phyloP scores from a whole-genome alignment of 2,888 invertebrate species.

The Eugnorisma glareosa region DNA sequence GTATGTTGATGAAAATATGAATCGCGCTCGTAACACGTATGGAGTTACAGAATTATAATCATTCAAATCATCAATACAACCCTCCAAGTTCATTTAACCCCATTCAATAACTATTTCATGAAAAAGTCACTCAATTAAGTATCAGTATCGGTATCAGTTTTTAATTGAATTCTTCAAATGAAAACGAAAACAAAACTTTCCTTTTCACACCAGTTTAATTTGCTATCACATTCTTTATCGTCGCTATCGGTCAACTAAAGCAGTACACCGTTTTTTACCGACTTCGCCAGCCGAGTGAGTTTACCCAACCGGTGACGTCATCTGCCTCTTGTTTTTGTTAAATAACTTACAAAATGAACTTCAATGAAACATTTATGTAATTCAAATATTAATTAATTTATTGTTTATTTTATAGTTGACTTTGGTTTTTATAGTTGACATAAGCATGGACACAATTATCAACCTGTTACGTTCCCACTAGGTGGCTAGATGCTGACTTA shows the following conservation, averaged over 20 bases:
- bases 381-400: constrained; percentile 30
- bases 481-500: no score
- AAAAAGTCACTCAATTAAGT: no score
- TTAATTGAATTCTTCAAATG: neutral
- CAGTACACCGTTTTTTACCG: constrained; percentile 44
- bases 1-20: no score
- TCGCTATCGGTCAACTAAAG: constrained; percentile 50
- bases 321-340: constrained; percentile 47
- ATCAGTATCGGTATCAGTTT: no score
- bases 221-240: constrained; percentile 40
- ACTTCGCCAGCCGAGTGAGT: constrained; percentile 23
- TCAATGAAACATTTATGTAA: constrained; percentile 48
- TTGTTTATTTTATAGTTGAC: neutral
- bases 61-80: no score
- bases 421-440: no score
- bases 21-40: no score
- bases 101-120: no score
- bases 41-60: no score
- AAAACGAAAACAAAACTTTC: constrained; percentile 23
- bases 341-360: constrained; percentile 51
- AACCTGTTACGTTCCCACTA: no score
- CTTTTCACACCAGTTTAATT: constrained; percentile 5
- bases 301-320: constrained; percentile 60
- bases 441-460: no score
- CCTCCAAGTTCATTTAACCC: no score